A percentile compares a stretch with the other conserved stretches of the same genome.
These are phyloP conservation scores for Andricus quercusramuli DNA, from an alignment of 2,888 invertebrate genomes.

Conservation along the genomic window DNA sequence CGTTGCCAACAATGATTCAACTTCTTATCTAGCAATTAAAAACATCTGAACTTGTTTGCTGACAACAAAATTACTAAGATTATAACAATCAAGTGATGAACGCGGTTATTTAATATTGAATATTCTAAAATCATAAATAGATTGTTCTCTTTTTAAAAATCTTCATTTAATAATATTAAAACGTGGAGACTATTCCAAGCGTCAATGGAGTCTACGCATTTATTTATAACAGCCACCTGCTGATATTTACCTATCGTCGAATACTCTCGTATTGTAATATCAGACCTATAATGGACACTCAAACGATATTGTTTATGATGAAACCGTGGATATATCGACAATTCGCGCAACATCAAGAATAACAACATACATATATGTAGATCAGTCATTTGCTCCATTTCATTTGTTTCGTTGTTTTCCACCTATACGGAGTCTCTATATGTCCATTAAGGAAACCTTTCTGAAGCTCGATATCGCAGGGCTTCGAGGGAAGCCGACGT, in stretches of 20 bases:
- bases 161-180: too few relatives aligned
- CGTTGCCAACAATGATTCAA: too few relatives aligned
- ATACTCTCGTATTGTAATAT: neutral
- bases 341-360: neutral
- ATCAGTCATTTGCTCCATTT: slow-evolving; percentile 4
- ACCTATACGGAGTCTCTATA: neutral
- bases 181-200: too few relatives aligned
- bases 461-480: slow-evolving; percentile 62
- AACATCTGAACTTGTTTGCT: too few relatives aligned
- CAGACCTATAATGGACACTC: neutral
- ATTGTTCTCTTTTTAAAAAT: too few relatives aligned
- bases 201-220: neutral
- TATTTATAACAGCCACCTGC: neutral
- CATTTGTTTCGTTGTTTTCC: slow-evolving; percentile 9
- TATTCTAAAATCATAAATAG: too few relatives aligned
- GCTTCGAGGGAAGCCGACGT: slow-evolving; percentile 65
- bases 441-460: slow-evolving; percentile 65
- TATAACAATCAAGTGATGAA: too few relatives aligned
- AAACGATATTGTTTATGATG: neutral
- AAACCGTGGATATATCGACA: neutral
- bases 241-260: neutral
- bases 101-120: too few relatives aligned
- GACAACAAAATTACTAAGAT: too few relatives aligned
- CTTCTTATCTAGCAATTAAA: too few relatives aligned
- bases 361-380: neutral